Percentiles rank a stretch among this genome's conserved stretches.
Evolutionary conservation across 2,888 invertebrate genomes (phyloP).

Genomic region (Belgica antarctica): DNA sequence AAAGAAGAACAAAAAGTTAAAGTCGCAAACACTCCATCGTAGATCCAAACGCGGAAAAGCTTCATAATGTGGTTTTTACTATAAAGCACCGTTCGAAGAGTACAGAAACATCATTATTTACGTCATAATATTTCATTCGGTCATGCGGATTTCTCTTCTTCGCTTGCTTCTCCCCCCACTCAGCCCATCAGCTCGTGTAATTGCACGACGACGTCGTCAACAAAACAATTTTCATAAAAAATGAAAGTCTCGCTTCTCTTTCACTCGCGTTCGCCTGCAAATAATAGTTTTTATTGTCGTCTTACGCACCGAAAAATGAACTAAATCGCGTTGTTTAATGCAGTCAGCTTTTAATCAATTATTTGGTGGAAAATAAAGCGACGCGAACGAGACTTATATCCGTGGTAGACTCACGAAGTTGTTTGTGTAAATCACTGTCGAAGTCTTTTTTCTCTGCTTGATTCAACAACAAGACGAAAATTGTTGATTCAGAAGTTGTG

Average conservation of each 20-base stretch:
- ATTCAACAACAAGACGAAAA: too few species aligned
- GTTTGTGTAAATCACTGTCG: conserved; percentile 1
- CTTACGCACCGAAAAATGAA: not conserved
- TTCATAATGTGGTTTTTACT: not conserved
- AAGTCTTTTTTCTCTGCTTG: not conserved
- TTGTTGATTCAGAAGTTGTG: too few species aligned
- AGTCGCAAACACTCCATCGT: not conserved
- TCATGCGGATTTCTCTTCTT: conserved; percentile 30
- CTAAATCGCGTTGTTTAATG: too few species aligned
- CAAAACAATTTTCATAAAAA: conserved; percentile 9
- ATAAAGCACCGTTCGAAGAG: conserved; percentile 8
- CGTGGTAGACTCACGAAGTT: conserved; percentile 4
- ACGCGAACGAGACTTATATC: not conserved
- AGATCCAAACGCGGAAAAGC: conserved; percentile 18
- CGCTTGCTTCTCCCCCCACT: not conserved
- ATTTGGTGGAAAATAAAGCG: not conserved
- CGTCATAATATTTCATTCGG: conserved; percentile 10
- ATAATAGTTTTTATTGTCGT: not conserved
- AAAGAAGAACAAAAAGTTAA: conserved; percentile 1
- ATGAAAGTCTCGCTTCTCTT: not conserved
- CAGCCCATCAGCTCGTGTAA: too few species aligned
- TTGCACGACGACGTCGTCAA: conserved; percentile 16
- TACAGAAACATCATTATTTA: not conserved
- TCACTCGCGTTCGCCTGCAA: not conserved
- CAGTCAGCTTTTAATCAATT: not conserved